Base-by-base conservation (phyloP, 2,113 vertebrate genomes). In the Sturnira hondurensis region DNA sequence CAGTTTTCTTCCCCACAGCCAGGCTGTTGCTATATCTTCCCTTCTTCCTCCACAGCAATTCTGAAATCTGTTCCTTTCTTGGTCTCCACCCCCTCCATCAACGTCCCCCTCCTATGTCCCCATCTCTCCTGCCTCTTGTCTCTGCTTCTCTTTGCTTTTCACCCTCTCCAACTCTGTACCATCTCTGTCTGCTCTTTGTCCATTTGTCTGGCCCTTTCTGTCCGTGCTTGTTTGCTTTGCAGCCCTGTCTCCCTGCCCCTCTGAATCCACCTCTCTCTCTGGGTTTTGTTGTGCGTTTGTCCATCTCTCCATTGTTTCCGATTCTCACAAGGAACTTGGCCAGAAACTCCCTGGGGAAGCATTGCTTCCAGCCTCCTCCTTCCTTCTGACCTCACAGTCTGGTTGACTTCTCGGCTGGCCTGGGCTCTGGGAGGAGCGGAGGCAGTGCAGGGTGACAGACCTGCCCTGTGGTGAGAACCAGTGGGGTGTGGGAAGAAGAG, bases 21-120 rank as follows among this genome's bases (percentile, higher is more conserved):
- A 61, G 97, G 95, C 96, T 97, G 96, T 86, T 96, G 96, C 95
- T 94, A 71, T 82, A 67, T 94, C 96, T 89, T 96, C 93, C 86
- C 95, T 73, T 38, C 93, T 96, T 95, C 97, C 95, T 97, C 96
- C 94, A 94, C 94, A 95, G 90, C 73, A 43, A 65, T 97, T 97
- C 90, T 33, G 61, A 97, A 96, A 94, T 95, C 97, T 97, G 95
- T 97, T 94, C 86, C 97, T 95, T 95, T 95, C 97, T 94, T 58
- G 90, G 96, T 81, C 78, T 90, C 95, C 52, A 0, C 94, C 91
- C 81, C 82, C 93, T 91, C 88, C 54, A 2, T 11, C 74, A 63
- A 58, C 89, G 80, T 10, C 92, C 76, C 89, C 52, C 63, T 74
- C n/a, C 50, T 28, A 15, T 33, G 63, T 86, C 74, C 95, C 92